Conservation (phyloP, 1,140 invertebrate genomes). For the Oscheius sp. region DNA sequence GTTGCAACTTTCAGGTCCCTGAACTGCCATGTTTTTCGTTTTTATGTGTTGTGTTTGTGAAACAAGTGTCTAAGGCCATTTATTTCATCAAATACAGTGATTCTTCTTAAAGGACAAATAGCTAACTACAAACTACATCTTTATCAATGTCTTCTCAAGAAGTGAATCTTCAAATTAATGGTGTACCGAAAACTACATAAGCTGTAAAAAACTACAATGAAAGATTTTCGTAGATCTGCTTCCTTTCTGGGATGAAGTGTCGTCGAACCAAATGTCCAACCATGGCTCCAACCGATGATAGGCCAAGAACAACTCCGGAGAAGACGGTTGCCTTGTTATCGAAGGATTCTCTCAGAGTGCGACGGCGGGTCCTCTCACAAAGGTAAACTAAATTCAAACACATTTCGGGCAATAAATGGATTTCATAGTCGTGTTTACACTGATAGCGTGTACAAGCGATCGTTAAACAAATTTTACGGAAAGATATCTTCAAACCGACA, state of each 20-base stretch:
- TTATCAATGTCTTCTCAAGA: background rate
- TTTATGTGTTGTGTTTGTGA: no score
- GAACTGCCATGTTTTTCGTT: no score
- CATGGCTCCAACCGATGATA: slow-evolving; percentile 24
- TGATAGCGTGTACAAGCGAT: background rate
- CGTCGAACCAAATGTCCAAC: slow-evolving; percentile 28
- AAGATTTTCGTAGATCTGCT: slow-evolving; percentile 33
- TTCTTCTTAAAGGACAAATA: background rate
- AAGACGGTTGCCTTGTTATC: slow-evolving; percentile 25
- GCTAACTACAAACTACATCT: background rate
- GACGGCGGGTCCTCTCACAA: slow-evolving; percentile 27
- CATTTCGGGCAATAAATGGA: background rate
- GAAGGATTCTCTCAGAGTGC: slow-evolving; percentile 28
- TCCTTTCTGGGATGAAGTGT: slow-evolving; percentile 33
- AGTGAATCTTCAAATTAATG: no score
- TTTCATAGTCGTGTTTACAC: background rate
- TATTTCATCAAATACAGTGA: no score
- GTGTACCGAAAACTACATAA: background rate
- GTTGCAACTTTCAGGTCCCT: no score
- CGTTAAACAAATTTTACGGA: no score
- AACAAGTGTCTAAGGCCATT: no score
- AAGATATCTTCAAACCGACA: no score
- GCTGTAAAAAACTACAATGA: background rate
- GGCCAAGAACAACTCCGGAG: slow-evolving; percentile 22
- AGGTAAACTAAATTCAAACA: slow-evolving; percentile 28